Percentiles rank a stretch among this genome's conserved stretches.
phyloP scores from a whole-genome alignment of 2,888 invertebrate genomes.

The Aphodius sticticus region DNA sequence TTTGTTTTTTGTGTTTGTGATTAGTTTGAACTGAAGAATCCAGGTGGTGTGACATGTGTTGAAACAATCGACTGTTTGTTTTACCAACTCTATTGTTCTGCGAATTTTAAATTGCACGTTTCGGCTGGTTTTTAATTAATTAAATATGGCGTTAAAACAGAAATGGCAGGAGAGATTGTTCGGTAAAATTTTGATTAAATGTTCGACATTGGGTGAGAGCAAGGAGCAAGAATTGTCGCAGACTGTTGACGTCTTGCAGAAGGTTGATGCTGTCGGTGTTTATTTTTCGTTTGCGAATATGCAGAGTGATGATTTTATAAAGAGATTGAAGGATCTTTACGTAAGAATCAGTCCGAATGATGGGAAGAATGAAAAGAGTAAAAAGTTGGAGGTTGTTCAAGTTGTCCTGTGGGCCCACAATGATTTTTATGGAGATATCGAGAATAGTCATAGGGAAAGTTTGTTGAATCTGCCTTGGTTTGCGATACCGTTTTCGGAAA shows the following conservation, averaged over 20 bases:
- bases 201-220: conserved; percentile 60
- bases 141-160: conserved; percentile 44
- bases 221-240: conserved; percentile 62
- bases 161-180: conserved; percentile 71
- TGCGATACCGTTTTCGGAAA: conserved; percentile 74
- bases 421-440: conserved; percentile 70
- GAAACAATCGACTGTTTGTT: background rate
- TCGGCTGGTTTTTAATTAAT: background rate
- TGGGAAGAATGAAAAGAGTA: conserved; percentile 52
- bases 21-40: background rate
- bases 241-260: conserved; percentile 63
- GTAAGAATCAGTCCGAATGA: conserved; percentile 52
- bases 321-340: conserved; percentile 69
- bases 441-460: conserved; percentile 69
- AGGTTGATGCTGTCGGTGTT: conserved; percentile 67
- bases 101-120: background rate
- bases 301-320: conserved; percentile 73
- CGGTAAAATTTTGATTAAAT: conserved; percentile 65
- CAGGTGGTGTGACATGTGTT: background rate
- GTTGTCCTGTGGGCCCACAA: conserved; percentile 75
- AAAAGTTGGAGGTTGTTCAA: conserved; percentile 69
- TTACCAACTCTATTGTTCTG: background rate
- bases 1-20: background rate
- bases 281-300: conserved; percentile 77
- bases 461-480: conserved; percentile 74